phyloP scores from a whole-genome alignment of 2,113 vertebrate species.

The Noturus placidus region DNA sequence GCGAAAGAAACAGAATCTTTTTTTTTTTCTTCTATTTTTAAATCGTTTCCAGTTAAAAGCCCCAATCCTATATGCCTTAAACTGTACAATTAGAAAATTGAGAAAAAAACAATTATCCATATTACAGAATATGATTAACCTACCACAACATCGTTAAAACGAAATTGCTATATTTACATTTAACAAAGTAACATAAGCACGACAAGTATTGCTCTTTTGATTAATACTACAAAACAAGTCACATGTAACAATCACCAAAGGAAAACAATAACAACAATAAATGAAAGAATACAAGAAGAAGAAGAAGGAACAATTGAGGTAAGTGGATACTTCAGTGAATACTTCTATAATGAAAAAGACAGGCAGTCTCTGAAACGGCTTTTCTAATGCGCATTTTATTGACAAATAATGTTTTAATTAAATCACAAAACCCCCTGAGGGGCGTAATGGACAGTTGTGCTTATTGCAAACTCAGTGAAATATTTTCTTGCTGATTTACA shows the following conservation, averaged over 20 bases:
- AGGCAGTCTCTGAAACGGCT: background rate
- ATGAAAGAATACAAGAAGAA: background rate
- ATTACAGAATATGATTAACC: background rate
- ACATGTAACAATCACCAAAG: background rate
- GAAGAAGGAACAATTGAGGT: background rate
- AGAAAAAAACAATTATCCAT: background rate
- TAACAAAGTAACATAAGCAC: background rate
- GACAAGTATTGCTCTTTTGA: background rate
- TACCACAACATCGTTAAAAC: background rate
- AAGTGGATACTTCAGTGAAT: background rate
- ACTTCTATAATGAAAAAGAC: background rate
- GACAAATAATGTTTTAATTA: slow-evolving; percentile 14
- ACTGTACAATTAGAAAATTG: background rate
- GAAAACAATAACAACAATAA: background rate
- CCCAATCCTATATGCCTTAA: background rate
- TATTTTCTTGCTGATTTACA: slow-evolving; percentile 34
- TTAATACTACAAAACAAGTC: background rate
- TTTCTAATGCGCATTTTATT: background rate
- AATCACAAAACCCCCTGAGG: background rate
- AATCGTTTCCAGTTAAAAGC: background rate
- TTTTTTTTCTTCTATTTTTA: background rate
- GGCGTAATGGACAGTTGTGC: slow-evolving; percentile 31
- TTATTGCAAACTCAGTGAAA: slow-evolving; percentile 31
- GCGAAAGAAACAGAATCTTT: background rate
- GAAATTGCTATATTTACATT: background rate